These are phyloP conservation scores for Helicoverpa zea DNA, from an alignment of 1,140 invertebrate genomes.

Conservation along the genomic window DNA sequence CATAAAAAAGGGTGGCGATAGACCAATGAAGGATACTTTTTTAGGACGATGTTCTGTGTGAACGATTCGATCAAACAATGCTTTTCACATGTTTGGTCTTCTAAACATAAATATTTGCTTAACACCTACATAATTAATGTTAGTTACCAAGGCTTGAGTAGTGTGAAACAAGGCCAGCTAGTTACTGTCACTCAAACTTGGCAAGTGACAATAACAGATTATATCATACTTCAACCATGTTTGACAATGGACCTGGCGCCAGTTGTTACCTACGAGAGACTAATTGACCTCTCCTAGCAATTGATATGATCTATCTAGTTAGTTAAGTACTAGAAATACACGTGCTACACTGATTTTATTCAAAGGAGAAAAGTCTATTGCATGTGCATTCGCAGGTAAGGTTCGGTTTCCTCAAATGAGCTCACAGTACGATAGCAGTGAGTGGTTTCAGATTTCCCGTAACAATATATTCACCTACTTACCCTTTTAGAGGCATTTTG, in stretches of 20 bases:
- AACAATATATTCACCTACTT: neutral
- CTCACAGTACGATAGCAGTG: too few species aligned
- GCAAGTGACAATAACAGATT: neutral
- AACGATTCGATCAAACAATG: too few species aligned
- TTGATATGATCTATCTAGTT: constrained; percentile 22
- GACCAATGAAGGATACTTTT: too few species aligned
- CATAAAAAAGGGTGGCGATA: too few species aligned
- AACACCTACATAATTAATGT: too few species aligned
- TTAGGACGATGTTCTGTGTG: too few species aligned
- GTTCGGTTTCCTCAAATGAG: too few species aligned
- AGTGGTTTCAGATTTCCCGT: neutral
- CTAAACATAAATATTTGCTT: too few species aligned
- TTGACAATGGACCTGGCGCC: neutral
- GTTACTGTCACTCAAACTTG: too few species aligned
- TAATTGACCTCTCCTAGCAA: constrained; percentile 24
- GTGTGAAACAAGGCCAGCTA: too few species aligned
- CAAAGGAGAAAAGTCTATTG: neutral
- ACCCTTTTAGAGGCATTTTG: neutral
- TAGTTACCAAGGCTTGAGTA: too few species aligned
- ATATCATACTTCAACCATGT: neutral
- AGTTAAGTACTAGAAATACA: neutral
- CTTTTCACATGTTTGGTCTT: too few species aligned
- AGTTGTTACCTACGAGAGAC: neutral
- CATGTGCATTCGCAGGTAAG: neutral
- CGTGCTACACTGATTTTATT: neutral